phyloP scores from a whole-genome alignment of 2,888 invertebrate species.

The Caradrina kadenii region DNA sequence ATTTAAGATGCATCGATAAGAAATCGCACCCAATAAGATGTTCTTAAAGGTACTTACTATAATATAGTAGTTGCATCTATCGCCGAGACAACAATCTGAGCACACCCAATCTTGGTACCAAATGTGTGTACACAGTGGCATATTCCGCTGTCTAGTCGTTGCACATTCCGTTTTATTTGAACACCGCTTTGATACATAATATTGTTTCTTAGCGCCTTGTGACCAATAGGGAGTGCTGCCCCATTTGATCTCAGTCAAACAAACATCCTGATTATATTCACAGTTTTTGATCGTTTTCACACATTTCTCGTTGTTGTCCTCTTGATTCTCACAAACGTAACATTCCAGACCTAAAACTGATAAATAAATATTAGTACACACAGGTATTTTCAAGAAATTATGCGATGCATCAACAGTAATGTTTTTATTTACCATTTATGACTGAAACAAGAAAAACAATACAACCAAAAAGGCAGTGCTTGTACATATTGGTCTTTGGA shows the following conservation, averaged over 20 bases:
- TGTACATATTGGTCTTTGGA: constrained; percentile 45
- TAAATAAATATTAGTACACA: constrained; percentile 63
- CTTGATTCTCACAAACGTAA: constrained; percentile 98
- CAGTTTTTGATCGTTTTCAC: constrained; percentile 97
- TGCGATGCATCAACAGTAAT: constrained; percentile 2
- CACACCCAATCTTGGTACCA: constrained; percentile 99
- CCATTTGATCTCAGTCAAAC: constrained; percentile 97
- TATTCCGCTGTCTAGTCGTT: constrained; percentile 92
- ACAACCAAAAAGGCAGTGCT: constrained; percentile 28
- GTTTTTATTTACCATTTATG: constrained; percentile 56
- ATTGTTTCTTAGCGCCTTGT: constrained; percentile 97
- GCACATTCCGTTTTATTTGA: constrained; percentile 95
- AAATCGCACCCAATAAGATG: not conserved
- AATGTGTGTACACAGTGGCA: constrained; percentile 96
- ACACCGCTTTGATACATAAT: constrained; percentile 97
- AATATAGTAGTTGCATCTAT: constrained; percentile 98
- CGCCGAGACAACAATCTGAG: constrained; percentile 98
- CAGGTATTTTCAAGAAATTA: not conserved
- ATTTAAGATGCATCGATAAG: too few relatives aligned
- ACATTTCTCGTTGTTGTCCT: constrained; percentile 97
- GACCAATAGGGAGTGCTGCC: constrained; percentile 99
- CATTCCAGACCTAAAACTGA: constrained; percentile 95
- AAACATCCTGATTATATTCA: constrained; percentile 96
- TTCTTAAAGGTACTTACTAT: constrained; percentile 93
- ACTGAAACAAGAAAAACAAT: constrained; percentile 50